These are phyloP conservation scores for Crocuta crocuta DNA, from an alignment of 2,113 vertebrate species.

Conservation along the genomic window DNA sequence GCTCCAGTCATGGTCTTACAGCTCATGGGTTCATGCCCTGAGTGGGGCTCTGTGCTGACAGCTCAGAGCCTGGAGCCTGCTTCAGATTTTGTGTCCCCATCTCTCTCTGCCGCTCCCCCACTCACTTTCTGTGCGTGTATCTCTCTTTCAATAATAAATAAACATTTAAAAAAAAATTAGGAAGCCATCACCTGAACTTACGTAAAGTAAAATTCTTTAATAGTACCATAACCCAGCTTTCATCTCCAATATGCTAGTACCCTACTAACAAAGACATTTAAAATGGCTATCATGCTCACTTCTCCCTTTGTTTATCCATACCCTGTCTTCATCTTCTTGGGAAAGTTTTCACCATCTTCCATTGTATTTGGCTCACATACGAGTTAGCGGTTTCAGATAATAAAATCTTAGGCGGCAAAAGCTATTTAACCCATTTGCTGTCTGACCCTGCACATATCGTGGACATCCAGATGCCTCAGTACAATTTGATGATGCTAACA, in stretches of 20 bases:
- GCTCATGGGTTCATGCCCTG: too few species aligned
- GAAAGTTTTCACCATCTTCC: not conserved
- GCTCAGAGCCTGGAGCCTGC: too few species aligned
- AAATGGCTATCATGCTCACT: not conserved
- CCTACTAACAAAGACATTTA: not conserved
- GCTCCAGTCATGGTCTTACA: too few species aligned
- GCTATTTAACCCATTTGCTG: not conserved
- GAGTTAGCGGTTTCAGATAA: not conserved
- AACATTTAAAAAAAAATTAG: not conserved
- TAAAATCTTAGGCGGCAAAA: not conserved
- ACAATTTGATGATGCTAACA: slow-evolving; percentile 43
- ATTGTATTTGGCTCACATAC: not conserved
- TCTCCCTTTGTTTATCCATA: not conserved
- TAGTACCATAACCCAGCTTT: not conserved
- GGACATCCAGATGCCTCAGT: not conserved
- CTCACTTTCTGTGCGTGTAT: too few species aligned
- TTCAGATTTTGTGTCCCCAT: too few species aligned
- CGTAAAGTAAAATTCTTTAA: not conserved
- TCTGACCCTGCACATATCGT: not conserved
- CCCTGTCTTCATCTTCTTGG: not conserved
- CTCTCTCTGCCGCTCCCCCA: too few species aligned
- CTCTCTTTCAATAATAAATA: too few species aligned
- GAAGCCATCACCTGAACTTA: not conserved
- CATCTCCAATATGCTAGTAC: too few species aligned
- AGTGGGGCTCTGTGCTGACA: too few species aligned